A percentile compares a stretch with the other conserved stretches of the same genome.
phyloP scores from a whole-genome alignment of 1,140 invertebrate species.

The Parasteatoda tepidariorum region DNA sequence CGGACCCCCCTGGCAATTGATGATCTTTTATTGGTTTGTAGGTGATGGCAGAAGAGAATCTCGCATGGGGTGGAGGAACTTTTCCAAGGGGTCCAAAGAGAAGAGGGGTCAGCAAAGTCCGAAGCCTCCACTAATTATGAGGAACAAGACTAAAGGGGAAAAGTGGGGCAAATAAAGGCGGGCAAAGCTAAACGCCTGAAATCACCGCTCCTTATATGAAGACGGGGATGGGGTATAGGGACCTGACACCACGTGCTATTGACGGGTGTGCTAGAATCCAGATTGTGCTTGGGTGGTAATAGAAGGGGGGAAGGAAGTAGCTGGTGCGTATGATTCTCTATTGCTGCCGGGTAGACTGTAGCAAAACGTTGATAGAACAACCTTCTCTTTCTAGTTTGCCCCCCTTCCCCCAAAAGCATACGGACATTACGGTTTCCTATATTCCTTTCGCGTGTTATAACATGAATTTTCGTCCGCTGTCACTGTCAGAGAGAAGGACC shows the following conservation, averaged over 20 bases:
- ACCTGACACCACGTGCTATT: slow-evolving; percentile 50
- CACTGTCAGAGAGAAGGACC: slow-evolving; percentile 35
- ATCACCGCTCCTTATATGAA: slow-evolving; percentile 51
- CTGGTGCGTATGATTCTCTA: slow-evolving; percentile 46
- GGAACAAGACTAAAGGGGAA: slow-evolving; percentile 12
- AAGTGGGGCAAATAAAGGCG: not conserved
- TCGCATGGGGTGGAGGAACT: not conserved
- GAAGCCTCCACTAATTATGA: slow-evolving; percentile 56
- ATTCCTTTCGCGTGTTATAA: slow-evolving; percentile 12
- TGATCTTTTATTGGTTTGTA: slow-evolving; percentile 61
- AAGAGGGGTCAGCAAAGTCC: slow-evolving; percentile 21
- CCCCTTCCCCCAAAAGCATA: not conserved
- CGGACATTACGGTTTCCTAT: slow-evolving; percentile 42
- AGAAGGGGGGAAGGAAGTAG: slow-evolving; percentile 15
- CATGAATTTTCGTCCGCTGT: slow-evolving; percentile 58
- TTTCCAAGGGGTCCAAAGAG: not conserved
- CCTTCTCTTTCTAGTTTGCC: not conserved
- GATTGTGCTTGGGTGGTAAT: slow-evolving; percentile 2
- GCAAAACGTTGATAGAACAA: slow-evolving; percentile 51
- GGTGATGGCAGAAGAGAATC: slow-evolving; percentile 32
- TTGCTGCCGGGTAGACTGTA: slow-evolving; percentile 9
- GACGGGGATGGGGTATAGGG: not conserved
- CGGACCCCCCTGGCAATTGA: slow-evolving; percentile 36
- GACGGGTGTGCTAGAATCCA: slow-evolving; percentile 26
- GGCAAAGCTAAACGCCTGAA: slow-evolving; percentile 54